These are phyloP conservation scores for Nicator chloris DNA, from an alignment of 2,113 vertebrate species.

Conservation along the genomic window DNA sequence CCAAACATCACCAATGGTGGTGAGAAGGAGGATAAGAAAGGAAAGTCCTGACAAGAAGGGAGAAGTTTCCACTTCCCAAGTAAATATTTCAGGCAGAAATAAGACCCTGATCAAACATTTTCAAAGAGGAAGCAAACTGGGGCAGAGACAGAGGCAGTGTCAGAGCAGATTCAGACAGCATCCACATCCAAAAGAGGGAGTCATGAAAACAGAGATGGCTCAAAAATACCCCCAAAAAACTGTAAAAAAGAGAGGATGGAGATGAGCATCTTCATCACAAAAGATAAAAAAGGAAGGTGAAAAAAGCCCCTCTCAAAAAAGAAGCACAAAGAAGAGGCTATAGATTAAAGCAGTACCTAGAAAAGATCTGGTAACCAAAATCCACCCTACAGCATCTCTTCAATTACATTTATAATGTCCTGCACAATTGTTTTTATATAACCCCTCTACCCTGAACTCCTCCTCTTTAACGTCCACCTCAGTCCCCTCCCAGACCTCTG, in stretches of 20 bases:
- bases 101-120: neutral
- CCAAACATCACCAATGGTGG: neutral
- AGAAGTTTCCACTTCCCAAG: neutral
- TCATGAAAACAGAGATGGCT: neutral
- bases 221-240: neutral
- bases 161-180: neutral
- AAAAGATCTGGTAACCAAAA: neutral
- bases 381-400: neutral
- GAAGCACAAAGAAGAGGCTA: neutral
- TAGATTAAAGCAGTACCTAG: neutral
- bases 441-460: neutral
- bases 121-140: neutral
- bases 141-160: neutral
- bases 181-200: fast-evolving
- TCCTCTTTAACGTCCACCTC: neutral
- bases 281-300: neutral
- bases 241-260: neutral
- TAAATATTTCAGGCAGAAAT: neutral
- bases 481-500: neutral
- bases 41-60: neutral
- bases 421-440: fast-evolving
- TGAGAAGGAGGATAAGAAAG: neutral
- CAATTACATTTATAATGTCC: neutral
- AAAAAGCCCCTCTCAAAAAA: neutral
- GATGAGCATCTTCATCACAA: neutral